phyloP scores from a whole-genome alignment of 2,888 invertebrate species.

The Conomelus anceps region DNA sequence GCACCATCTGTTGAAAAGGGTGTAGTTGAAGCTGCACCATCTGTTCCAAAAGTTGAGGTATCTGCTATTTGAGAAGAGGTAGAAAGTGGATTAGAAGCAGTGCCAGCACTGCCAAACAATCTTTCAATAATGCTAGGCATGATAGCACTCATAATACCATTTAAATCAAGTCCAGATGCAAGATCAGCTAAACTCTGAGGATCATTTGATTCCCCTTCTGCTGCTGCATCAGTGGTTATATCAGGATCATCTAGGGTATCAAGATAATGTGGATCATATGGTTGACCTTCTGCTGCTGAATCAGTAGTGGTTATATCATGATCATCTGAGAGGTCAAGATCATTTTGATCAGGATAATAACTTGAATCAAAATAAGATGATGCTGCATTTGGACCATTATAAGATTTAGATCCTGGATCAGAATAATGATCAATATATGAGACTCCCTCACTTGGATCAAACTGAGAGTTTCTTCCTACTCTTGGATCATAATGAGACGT shows the following conservation, averaged over 20 bases:
- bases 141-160: not conserved
- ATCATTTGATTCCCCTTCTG: not conserved
- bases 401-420: no score
- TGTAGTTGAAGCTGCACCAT: no score
- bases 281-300: not conserved
- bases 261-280: not conserved
- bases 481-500: not conserved
- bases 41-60: no score
- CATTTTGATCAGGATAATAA: not conserved
- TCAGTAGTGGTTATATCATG: not conserved
- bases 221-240: not conserved
- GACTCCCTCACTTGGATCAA: not conserved
- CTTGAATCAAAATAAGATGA: not conserved
- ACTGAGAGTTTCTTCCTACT: no score
- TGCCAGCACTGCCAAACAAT: not conserved
- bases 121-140: no score
- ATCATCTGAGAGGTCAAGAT: not conserved
- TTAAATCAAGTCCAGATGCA: not conserved
- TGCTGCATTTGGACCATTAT: no score
- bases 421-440: not conserved
- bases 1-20: no score
- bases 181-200: no score
- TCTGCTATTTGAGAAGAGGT: no score
- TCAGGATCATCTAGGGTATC: not conserved
- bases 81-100: no score